phyloP scores from a whole-genome alignment of 2,113 vertebrate genomes.

The Thomomys bottae region DNA sequence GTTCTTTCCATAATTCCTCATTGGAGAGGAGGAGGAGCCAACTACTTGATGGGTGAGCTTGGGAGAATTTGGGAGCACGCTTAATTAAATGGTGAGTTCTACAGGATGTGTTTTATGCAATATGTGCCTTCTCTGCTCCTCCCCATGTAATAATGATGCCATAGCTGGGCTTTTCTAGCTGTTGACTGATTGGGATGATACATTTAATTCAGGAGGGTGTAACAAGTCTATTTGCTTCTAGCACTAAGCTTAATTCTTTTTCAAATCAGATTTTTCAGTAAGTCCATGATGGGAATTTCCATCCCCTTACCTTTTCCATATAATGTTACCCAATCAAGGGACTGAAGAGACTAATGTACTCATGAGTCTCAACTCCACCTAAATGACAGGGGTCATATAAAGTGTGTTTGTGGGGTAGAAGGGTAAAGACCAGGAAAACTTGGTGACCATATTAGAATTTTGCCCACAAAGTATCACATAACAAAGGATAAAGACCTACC shows the following conservation, averaged over 20 bases:
- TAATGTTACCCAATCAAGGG: background rate
- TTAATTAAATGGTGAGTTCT: background rate
- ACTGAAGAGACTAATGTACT: background rate
- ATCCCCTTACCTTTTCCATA: background rate
- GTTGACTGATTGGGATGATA: background rate
- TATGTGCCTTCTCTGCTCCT: background rate
- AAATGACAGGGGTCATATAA: background rate
- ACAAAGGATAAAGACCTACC: background rate
- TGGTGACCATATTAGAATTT: background rate
- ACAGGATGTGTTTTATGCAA: background rate
- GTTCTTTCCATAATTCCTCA: background rate
- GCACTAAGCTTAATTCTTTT: background rate
- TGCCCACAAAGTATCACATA: background rate
- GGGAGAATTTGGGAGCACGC: no score
- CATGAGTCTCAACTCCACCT: background rate
- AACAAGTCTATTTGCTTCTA: background rate
- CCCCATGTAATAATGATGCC: background rate
- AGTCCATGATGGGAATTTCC: background rate
- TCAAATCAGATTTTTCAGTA: background rate
- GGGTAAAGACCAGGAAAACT: background rate
- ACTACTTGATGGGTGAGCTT: background rate
- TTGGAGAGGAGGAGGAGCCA: background rate
- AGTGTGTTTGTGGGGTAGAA: no score
- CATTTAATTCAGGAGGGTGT: background rate
- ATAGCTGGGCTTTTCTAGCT: background rate